These are phyloP conservation scores for Neofelis nebulosa DNA, from an alignment of 2,113 vertebrate species.

Conservation along the genomic window DNA sequence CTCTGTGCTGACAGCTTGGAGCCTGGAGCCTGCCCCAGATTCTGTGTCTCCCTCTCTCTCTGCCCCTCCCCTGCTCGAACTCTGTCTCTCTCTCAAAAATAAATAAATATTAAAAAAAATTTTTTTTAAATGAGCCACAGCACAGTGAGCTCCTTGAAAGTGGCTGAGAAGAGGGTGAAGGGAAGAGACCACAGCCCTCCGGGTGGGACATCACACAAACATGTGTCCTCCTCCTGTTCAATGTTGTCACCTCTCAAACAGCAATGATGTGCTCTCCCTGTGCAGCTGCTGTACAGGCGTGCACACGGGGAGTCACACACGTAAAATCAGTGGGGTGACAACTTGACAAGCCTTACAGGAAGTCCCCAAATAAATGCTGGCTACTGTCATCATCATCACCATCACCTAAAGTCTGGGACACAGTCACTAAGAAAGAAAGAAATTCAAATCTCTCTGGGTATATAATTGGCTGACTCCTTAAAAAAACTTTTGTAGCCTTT, in stretches of 20 bases:
- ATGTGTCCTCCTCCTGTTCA: rapidly evolving
- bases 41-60: too few relatives aligned
- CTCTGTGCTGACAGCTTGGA: too few relatives aligned
- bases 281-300: rapidly evolving
- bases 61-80: too few relatives aligned
- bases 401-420: background rate
- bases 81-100: too few relatives aligned
- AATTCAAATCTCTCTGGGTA: background rate
- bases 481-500: background rate
- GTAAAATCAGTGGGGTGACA: rapidly evolving
- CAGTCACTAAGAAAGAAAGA: too few relatives aligned
- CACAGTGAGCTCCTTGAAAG: background rate
- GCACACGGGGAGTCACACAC: rapidly evolving
- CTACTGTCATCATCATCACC: rapidly evolving
- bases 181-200: background rate
- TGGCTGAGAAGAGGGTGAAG: background rate
- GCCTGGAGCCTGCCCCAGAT: too few relatives aligned
- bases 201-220: background rate
- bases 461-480: rapidly evolving
- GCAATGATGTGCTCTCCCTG: rapidly evolving
- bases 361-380: background rate
- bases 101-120: too few relatives aligned
- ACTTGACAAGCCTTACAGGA: rapidly evolving
- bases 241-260: rapidly evolving
- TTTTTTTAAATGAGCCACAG: too few relatives aligned